A percentile compares a stretch with the other conserved stretches of the same genome.
These are phyloP conservation scores for Sminthurides bifidus DNA, from an alignment of 1,140 invertebrate species.

Conservation along the genomic window DNA sequence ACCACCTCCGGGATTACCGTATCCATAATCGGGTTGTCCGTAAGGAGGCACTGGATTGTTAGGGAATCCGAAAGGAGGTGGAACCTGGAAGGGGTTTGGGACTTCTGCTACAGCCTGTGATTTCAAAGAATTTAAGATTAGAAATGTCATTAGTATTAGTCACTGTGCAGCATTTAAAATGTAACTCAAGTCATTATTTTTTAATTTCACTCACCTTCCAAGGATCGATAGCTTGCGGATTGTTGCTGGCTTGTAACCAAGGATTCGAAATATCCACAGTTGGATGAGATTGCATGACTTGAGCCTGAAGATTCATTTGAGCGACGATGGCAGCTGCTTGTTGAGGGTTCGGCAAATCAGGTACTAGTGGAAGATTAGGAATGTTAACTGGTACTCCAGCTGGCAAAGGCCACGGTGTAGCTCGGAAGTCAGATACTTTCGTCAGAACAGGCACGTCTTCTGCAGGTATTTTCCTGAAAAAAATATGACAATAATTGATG, in stretches of 20 bases:
- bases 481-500: constrained; percentile 2
- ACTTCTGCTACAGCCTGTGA: neutral
- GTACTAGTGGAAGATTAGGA: neutral
- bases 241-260: constrained; percentile 7
- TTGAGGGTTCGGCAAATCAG: constrained; percentile 1
- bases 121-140: neutral
- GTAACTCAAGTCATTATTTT: neutral
- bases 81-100: neutral
- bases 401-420: constrained; percentile 66
- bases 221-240: neutral
- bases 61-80: neutral
- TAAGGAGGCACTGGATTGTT: neutral
- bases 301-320: neutral
- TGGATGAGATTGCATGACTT: neutral
- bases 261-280: constrained; percentile 7
- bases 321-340: neutral
- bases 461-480: constrained; percentile 55
- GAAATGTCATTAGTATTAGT: neutral
- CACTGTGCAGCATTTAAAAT: neutral
- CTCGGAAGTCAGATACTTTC: constrained; percentile 60
- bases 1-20: neutral
- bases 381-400: constrained; percentile 37
- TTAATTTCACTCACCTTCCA: constrained; percentile 14
- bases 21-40: neutral
- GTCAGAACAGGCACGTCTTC: constrained; percentile 72